Conservation (phyloP, 2,113 vertebrate species). For the Suncus etruscus region DNA sequence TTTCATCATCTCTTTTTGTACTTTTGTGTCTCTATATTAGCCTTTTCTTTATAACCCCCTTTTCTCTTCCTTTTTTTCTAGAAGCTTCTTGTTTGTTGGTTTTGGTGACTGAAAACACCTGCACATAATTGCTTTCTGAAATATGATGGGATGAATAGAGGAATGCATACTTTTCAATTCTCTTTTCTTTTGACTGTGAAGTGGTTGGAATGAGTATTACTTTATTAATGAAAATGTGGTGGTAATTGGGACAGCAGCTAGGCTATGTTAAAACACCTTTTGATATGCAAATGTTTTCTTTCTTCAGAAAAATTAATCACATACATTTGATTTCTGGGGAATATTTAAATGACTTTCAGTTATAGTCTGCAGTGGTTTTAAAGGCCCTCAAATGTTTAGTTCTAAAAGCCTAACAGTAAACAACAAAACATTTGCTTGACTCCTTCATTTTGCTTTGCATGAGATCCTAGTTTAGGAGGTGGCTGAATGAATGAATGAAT, state of each 20-base stretch:
- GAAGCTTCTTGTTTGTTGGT: not conserved
- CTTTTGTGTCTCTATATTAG: too few relatives aligned
- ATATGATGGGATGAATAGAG: not conserved
- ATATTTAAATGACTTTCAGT: conserved; percentile 66
- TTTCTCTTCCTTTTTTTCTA: not conserved
- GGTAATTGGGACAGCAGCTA: conserved; percentile 64
- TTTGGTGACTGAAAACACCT: conserved; percentile 39
- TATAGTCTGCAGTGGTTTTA: conserved; percentile 3
- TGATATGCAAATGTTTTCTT: conserved; percentile 73
- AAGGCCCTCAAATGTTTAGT: conserved; percentile 21
- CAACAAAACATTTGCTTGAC: not conserved
- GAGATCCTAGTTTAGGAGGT: not conserved
- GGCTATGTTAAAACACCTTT: conserved; percentile 62
- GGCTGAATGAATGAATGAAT: not conserved
- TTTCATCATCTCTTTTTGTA: not conserved
- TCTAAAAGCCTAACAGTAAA: conserved; percentile 27
- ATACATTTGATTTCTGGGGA: conserved; percentile 53
- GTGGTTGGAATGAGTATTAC: conserved; percentile 62
- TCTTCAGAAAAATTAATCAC: conserved; percentile 65
- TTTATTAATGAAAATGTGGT: conserved; percentile 75
- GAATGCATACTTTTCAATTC: conserved; percentile 46
- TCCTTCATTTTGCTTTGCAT: not conserved
- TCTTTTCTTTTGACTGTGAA: conserved; percentile 47
- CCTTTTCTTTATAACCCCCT: not conserved
- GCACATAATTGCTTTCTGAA: conserved; percentile 47